These are phyloP conservation scores for Brachionichthys hirsutus DNA, from an alignment of 2,113 vertebrate species.

Conservation along the genomic window DNA sequence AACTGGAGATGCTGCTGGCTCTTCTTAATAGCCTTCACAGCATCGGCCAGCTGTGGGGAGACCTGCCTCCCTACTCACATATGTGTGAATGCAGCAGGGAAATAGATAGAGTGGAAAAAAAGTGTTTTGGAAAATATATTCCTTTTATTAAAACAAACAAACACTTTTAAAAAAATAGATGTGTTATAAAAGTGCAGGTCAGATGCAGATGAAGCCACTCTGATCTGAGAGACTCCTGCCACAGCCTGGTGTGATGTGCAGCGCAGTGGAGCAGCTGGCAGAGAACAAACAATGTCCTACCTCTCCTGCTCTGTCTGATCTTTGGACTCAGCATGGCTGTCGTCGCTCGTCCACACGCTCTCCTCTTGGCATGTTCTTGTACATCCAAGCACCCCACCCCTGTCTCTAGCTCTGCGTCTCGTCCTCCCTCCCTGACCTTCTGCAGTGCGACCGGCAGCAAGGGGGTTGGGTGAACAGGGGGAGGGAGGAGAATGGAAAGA, in stretches of 20 bases:
- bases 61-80: conserved; percentile 42
- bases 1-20: conserved; percentile 55
- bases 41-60: conserved; percentile 45
- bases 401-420: conserved; percentile 15
- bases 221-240: background rate
- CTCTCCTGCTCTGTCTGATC: conserved; percentile 89
- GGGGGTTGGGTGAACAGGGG: conserved; percentile 61
- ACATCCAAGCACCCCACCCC: conserved; percentile 59
- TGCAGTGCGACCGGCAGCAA: conserved; percentile 66
- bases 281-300: conserved; percentile 71
- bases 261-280: conserved; percentile 5
- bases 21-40: conserved; percentile 48
- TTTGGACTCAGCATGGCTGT: conserved; percentile 91
- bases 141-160: background rate
- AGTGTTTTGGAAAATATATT: background rate
- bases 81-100: conserved; percentile 3
- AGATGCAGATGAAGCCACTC: background rate
- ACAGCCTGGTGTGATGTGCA: conserved; percentile 3
- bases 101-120: conserved; percentile 8
- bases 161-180: background rate
- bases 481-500: conserved; percentile 63
- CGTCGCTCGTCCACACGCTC: conserved; percentile 55
- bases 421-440: conserved; percentile 64
- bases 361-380: conserved; percentile 69
- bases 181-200: background rate